Conservation (phyloP, 1,140 invertebrate genomes). For the Oscheius sp. region DNA sequence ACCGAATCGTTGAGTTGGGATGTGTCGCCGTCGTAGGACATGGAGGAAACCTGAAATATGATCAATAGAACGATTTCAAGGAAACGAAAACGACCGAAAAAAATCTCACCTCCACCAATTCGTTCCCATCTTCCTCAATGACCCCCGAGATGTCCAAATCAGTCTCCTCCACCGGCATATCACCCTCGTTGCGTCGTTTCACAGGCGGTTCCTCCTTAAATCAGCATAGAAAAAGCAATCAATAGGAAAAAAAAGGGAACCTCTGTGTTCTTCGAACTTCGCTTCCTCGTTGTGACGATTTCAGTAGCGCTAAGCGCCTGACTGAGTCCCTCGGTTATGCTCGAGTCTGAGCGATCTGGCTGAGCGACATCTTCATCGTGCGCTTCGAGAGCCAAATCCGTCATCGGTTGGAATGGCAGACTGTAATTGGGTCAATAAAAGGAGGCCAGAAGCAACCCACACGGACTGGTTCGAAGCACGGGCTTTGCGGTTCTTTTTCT, state of each 20-base stretch:
- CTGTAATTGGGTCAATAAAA: too few species aligned
- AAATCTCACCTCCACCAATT: constrained; percentile 1
- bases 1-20: too few species aligned
- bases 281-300: not conserved
- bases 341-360: not conserved
- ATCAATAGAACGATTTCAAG: too few species aligned
- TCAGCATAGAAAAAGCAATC: not conserved
- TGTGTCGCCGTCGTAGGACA: too few species aligned
- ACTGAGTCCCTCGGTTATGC: not conserved
- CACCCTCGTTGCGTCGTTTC: too few species aligned
- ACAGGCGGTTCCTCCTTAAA: constrained; percentile 10
- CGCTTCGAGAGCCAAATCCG: not conserved
- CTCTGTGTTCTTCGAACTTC: not conserved
- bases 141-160: not conserved
- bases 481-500: too few species aligned
- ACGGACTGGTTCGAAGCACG: too few species aligned
- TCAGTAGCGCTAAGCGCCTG: not conserved
- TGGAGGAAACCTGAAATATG: too few species aligned
- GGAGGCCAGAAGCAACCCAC: too few species aligned
- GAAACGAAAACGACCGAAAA: too few species aligned
- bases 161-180: not conserved
- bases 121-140: not conserved
- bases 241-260: not conserved
- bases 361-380: not conserved
- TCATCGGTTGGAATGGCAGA: not conserved